Evolutionary conservation across 92 coral and sea anemone species (phyloP).

Genomic region (Muricea muricata): DNA sequence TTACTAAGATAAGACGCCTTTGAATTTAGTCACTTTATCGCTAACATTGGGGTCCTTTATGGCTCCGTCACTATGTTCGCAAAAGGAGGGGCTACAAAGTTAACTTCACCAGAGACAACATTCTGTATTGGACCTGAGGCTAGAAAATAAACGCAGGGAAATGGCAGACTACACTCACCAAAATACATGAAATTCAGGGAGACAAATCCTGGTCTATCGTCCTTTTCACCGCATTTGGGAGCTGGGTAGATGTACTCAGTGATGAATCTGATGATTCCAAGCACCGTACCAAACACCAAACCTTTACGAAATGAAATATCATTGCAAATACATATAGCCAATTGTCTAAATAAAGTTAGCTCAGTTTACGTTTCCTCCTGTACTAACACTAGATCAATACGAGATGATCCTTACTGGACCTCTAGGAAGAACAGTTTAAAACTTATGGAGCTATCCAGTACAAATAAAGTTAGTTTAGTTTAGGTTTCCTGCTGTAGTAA

Average conservation of each 20-base stretch:
- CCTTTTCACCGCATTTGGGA: constrained; percentile 80
- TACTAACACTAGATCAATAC: background rate
- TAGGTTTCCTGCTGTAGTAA: background rate
- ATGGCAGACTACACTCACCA: constrained; percentile 69
- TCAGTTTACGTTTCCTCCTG: background rate
- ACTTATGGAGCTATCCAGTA: background rate
- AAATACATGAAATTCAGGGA: constrained; percentile 92
- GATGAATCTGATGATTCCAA: constrained; percentile 86
- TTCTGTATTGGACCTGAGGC: no score
- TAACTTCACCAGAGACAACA: no score
- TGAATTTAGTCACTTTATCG: no score
- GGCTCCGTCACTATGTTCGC: no score
- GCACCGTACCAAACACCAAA: constrained; percentile 60
- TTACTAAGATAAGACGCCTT: no score
- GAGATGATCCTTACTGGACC: background rate
- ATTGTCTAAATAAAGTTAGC: background rate
- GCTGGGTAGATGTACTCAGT: constrained; percentile 74
- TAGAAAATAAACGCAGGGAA: no score
- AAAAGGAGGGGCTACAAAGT: no score
- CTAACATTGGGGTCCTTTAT: no score
- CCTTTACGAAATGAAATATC: constrained; percentile 2
- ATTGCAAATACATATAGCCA: background rate
- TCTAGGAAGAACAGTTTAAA: background rate
- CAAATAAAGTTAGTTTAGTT: background rate
- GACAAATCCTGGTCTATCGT: constrained; percentile 88